These are phyloP conservation scores for Montipora capitata DNA, from an alignment of 92 coral and sea anemone genomes.

Conservation along the genomic window DNA sequence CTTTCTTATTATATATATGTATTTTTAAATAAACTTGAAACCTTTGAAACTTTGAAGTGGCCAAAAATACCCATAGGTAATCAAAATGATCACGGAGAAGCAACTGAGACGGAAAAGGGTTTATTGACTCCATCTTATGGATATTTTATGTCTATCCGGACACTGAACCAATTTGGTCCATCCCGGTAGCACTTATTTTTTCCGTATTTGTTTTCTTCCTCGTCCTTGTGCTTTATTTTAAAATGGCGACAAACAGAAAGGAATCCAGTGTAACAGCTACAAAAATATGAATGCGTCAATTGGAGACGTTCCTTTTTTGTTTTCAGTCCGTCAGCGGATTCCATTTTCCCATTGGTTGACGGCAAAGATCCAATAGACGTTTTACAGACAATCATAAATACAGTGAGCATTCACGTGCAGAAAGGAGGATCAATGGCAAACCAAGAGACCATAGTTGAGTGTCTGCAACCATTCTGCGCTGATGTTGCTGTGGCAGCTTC, in stretches of 20 bases:
- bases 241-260: neutral
- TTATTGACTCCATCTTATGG: too few species aligned
- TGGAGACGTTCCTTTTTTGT: neutral
- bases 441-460: slow-evolving; percentile 89
- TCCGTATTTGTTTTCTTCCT: neutral
- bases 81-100: too few species aligned
- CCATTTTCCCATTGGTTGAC: slow-evolving; percentile 13
- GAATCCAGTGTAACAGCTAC: too few species aligned
- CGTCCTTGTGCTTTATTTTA: neutral
- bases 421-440: slow-evolving; percentile 79
- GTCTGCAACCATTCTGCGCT: slow-evolving; percentile 91
- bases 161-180: too few species aligned
- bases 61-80: too few species aligned
- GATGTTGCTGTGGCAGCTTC: slow-evolving; percentile 86
- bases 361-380: slow-evolving; percentile 59
- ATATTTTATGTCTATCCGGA: too few species aligned
- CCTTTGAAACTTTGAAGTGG: too few species aligned
- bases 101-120: too few species aligned
- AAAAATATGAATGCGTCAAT: too few species aligned
- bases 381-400: slow-evolving; percentile 65
- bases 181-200: neutral
- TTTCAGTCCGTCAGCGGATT: slow-evolving; percentile 32
- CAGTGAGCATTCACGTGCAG: slow-evolving; percentile 75
- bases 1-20: too few species aligned
- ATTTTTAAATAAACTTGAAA: too few species aligned